Conservation (phyloP, 2,113 vertebrate species). For the Camelus bactrianus region DNA sequence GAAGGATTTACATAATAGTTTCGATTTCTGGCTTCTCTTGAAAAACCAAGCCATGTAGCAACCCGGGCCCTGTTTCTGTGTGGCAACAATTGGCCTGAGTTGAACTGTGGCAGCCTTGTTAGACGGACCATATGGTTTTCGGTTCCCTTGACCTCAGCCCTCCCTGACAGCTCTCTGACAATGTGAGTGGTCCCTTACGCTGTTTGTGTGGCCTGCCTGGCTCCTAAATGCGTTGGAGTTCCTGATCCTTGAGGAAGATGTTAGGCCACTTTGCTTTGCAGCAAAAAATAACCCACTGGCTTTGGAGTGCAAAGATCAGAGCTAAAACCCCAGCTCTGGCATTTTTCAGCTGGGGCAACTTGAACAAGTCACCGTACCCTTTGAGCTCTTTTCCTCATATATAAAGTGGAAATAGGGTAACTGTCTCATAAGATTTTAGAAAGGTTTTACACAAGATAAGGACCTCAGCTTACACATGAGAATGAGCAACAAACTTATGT, state of each 20-base stretch:
- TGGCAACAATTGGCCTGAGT: neutral
- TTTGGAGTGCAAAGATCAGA: neutral
- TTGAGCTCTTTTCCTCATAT: neutral
- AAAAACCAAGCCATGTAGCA: neutral
- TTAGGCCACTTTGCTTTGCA: neutral
- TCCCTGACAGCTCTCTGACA: neutral
- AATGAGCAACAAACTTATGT: neutral
- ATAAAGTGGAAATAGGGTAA: neutral
- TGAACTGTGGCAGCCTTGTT: neutral
- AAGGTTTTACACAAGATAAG: neutral
- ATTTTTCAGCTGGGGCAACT: neutral
- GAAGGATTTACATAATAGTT: neutral
- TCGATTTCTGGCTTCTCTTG: conserved; percentile 30
- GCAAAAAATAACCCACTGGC: neutral
- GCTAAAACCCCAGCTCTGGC: neutral
- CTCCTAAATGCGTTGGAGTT: neutral
- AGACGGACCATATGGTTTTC: accelerated
- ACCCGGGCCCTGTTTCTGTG: neutral
- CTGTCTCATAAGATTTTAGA: neutral
- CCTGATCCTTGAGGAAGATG: neutral
- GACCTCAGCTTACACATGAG: neutral
- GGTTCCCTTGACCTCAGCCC: neutral
- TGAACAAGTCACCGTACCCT: neutral
- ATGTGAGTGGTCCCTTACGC: neutral
- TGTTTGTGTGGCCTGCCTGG: neutral